A percentile compares a stretch with the other conserved stretches of the same genome.
phyloP scores from a whole-genome alignment of 1,140 invertebrate genomes.

The Medauroidea extradentata region DNA sequence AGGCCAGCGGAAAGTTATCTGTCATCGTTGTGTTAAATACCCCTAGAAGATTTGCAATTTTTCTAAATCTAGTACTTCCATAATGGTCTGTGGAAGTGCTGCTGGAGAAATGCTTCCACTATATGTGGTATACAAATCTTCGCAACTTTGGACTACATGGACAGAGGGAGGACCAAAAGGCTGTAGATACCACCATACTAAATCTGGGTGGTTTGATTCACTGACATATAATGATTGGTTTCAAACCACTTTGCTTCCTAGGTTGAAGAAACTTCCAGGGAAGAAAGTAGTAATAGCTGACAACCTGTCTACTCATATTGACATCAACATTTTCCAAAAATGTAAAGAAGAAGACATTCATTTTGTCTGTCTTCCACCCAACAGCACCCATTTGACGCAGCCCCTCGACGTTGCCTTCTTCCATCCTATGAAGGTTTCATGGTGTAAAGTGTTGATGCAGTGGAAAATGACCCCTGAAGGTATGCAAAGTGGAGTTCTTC shows the following conservation, averaged over 20 bases:
- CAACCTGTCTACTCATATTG: background rate
- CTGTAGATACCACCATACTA: background rate
- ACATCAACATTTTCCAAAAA: background rate
- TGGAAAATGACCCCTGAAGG: too few relatives aligned
- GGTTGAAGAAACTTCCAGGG: background rate
- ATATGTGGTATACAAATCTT: constrained; percentile 14
- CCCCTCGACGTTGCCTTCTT: too few relatives aligned
- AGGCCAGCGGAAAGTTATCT: constrained; percentile 29
- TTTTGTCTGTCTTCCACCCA: too few relatives aligned
- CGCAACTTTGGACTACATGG: constrained; percentile 17
- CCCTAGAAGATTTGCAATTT: constrained; percentile 32
- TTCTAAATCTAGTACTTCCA: constrained; percentile 21
- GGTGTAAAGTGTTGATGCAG: too few relatives aligned
- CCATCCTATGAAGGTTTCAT: too few relatives aligned
- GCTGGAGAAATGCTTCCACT: constrained; percentile 13
- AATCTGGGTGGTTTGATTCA: constrained; percentile 6
- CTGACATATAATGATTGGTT: background rate
- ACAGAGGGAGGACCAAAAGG: constrained; percentile 14
- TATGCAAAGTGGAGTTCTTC: too few relatives aligned
- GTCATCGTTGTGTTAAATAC: constrained; percentile 32
- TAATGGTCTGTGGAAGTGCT: constrained; percentile 23
- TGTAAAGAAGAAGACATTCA: background rate
- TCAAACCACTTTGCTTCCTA: background rate
- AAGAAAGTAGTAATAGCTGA: background rate
- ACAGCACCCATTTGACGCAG: too few relatives aligned